Percentiles rank a stretch among this genome's conserved stretches.
Conservation (phyloP, 1,140 invertebrate genomes). For the Berghia stephanieae region DNA sequence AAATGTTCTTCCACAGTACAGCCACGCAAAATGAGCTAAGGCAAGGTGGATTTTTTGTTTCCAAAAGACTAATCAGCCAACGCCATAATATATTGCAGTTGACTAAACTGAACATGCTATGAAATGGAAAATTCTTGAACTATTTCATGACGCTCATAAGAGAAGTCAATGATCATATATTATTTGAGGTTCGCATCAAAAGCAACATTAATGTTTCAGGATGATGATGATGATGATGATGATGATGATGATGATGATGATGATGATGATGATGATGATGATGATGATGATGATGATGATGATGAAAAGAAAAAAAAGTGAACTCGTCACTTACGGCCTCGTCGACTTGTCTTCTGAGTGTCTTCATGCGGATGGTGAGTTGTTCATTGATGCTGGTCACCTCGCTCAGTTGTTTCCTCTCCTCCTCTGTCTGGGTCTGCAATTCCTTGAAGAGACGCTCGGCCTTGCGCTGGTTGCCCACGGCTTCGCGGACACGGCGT, state of each 20-base stretch:
- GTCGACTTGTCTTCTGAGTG: constrained; percentile 66
- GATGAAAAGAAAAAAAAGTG: not conserved
- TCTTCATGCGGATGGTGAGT: constrained; percentile 61
- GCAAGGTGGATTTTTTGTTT: too few relatives aligned
- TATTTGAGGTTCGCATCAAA: too few relatives aligned
- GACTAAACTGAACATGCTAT: too few relatives aligned
- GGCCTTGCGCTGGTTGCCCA: constrained; percentile 57
- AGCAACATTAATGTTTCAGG: not conserved
- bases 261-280: not conserved
- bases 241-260: too few relatives aligned
- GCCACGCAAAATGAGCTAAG: too few relatives aligned
- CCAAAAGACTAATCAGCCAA: too few relatives aligned
- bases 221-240: too few relatives aligned
- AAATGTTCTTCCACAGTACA: too few relatives aligned
- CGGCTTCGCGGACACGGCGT: constrained; percentile 60
- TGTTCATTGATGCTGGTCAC: constrained; percentile 60
- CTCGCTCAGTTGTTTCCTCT: constrained; percentile 59
- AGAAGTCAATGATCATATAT: too few relatives aligned
- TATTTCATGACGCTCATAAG: too few relatives aligned
- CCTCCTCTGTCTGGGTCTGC: constrained; percentile 55
- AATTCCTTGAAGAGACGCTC: constrained; percentile 64
- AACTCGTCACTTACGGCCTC: constrained; percentile 60
- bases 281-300: not conserved
- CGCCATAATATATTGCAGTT: too few relatives aligned
- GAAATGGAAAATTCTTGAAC: too few relatives aligned